Conservation (phyloP, 2,113 vertebrate genomes). For the Callorhinus ursinus region DNA sequence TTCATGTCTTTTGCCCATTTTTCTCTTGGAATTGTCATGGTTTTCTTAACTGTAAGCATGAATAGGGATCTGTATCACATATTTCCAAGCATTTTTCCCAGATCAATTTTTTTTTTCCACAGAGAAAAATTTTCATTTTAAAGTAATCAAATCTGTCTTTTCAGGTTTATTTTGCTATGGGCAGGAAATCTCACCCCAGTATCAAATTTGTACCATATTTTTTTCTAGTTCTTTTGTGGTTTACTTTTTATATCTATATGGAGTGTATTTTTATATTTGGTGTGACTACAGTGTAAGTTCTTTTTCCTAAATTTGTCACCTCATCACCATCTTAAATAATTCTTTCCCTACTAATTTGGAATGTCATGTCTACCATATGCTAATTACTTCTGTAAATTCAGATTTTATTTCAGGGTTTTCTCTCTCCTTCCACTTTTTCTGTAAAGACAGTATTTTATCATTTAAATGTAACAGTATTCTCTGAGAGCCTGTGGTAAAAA, state of each 20-base stretch:
- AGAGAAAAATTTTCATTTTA: conserved; percentile 12
- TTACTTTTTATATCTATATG: not conserved
- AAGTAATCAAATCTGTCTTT: not conserved
- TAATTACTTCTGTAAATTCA: conserved; percentile 12
- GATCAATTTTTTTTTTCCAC: not conserved
- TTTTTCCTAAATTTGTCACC: not conserved
- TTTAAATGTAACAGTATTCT: not conserved
- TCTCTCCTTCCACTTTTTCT: not conserved
- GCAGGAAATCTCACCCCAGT: not conserved
- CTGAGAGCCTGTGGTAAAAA: not conserved
- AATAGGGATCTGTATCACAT: not conserved
- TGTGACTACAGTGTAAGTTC: not conserved
- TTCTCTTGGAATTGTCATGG: not conserved
- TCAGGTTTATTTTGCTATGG: conserved; percentile 10
- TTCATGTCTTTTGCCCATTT: not conserved
- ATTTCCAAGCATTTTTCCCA: not conserved
- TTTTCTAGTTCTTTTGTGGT: not conserved
- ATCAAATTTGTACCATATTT: not conserved
- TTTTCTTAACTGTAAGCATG: conserved; percentile 1
- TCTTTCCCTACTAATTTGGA: not conserved
- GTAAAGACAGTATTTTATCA: not conserved
- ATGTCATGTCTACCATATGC: not conserved
- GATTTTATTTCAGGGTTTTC: conserved; percentile 2
- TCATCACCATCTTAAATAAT: not conserved
- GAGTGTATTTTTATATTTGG: conserved; percentile 13